These are phyloP conservation scores for Darevskia mixta DNA, from an alignment of 2,797 vertebrate species.

Conservation along the genomic window DNA sequence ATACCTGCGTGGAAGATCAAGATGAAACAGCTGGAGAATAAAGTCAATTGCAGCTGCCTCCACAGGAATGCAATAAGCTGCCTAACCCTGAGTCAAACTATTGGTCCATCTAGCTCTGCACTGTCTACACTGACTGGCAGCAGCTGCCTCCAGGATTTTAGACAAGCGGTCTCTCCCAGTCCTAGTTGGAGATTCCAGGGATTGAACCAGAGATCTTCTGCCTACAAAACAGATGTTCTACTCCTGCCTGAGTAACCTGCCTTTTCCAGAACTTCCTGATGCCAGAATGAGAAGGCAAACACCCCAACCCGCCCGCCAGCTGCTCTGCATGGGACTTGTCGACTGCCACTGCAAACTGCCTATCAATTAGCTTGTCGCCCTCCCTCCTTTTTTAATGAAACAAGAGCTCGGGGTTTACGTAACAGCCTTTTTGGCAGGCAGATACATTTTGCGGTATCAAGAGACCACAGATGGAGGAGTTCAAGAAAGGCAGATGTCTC, in stretches of 20 bases:
- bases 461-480: conserved; percentile 71
- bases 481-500: conserved; percentile 75
- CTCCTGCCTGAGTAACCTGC: too few relatives aligned
- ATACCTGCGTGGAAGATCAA: too few relatives aligned
- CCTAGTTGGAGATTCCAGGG: too few relatives aligned
- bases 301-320: not conserved
- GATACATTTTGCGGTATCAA: conserved; percentile 50
- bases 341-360: conserved; percentile 52
- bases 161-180: too few relatives aligned
- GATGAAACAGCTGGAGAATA: too few relatives aligned
- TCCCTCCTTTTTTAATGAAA: conserved; percentile 45
- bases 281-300: not conserved
- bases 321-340: conserved; percentile 12
- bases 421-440: conserved; percentile 67
- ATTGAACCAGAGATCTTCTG: too few relatives aligned
- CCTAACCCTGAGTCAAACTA: not conserved
- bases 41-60: too few relatives aligned
- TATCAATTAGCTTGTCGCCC: conserved; percentile 33
- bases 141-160: too few relatives aligned
- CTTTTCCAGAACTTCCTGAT: not conserved
- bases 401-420: conserved; percentile 60
- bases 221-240: too few relatives aligned
- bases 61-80: not conserved
- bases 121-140: too few relatives aligned
- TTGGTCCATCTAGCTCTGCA: not conserved